These are phyloP conservation scores for Pteronotus mesoamericanus DNA, from an alignment of 2,797 vertebrate species.

Conservation along the genomic window DNA sequence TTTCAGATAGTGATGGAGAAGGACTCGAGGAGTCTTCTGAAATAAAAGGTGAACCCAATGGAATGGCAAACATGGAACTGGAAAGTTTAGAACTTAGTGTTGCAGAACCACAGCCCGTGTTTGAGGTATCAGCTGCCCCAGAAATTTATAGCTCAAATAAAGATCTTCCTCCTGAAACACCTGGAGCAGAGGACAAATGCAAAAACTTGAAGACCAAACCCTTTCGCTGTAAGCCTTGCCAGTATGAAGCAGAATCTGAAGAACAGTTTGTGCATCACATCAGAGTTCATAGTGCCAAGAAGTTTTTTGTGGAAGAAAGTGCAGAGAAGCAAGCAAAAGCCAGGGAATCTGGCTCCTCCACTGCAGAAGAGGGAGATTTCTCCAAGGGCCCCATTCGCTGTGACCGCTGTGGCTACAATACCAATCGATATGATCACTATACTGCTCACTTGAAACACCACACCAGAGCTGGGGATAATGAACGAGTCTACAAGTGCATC, in stretches of 20 bases:
- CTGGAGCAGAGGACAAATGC: conserved; percentile 79
- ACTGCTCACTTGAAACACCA: conserved; percentile 97
- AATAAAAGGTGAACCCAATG: conserved; percentile 78
- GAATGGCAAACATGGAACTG: conserved; percentile 81
- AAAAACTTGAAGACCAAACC: conserved; percentile 92
- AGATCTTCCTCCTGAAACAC: conserved; percentile 69
- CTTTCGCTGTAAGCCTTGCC: conserved; percentile 95
- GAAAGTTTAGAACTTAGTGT: conserved; percentile 66
- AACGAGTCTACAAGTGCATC: conserved; percentile 94
- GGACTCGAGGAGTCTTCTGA: conserved; percentile 82
- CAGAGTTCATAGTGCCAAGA: conserved; percentile 91
- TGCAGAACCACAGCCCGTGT: conserved; percentile 62
- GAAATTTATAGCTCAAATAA: conserved; percentile 70
- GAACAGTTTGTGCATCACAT: conserved; percentile 94
- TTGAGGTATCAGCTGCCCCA: conserved; percentile 68
- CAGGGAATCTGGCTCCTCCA: conserved; percentile 78
- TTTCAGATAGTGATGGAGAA: conserved; percentile 93
- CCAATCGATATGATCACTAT: conserved; percentile 97
- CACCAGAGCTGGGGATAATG: conserved; percentile 92
- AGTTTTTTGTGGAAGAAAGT: conserved; percentile 92
- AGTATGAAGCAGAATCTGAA: conserved; percentile 92
- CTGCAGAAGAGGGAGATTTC: conserved; percentile 83
- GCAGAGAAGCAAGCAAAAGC: conserved; percentile 87
- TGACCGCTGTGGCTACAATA: conserved; percentile 97
- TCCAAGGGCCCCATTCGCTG: conserved; percentile 95